These are phyloP conservation scores for Oscheius sp. DNA, from an alignment of 2,888 invertebrate genomes.

Conservation along the genomic window DNA sequence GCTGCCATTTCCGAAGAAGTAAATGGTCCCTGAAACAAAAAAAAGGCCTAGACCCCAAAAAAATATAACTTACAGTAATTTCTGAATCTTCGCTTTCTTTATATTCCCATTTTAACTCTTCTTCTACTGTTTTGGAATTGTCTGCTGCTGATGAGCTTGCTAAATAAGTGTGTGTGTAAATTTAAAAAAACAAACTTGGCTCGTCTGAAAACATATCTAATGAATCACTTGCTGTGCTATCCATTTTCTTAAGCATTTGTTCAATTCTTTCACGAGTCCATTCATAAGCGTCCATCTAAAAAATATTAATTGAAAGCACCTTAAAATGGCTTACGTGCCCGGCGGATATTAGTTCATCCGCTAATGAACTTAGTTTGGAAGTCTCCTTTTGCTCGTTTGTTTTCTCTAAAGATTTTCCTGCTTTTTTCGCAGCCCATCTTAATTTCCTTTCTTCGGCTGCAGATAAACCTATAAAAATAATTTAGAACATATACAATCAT, in stretches of 20 bases:
- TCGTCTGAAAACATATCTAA: slow-evolving; percentile 56
- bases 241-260: slow-evolving; percentile 42
- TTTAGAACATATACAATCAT: background rate
- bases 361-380: slow-evolving; percentile 51
- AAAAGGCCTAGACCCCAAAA: background rate
- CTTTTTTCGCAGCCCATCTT: slow-evolving; percentile 68
- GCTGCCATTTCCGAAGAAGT: slow-evolving; percentile 47
- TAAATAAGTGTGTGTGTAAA: background rate
- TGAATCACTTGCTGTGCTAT: slow-evolving; percentile 37
- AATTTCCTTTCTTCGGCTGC: slow-evolving; percentile 66
- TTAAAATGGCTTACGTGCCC: slow-evolving; percentile 58
- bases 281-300: slow-evolving; percentile 65
- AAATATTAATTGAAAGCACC: too few relatives aligned
- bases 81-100: slow-evolving; percentile 44
- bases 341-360: slow-evolving; percentile 61
- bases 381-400: slow-evolving; percentile 51
- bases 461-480: slow-evolving; percentile 37
- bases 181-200: slow-evolving; percentile 22
- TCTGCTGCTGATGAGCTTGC: slow-evolving; percentile 10
- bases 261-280: slow-evolving; percentile 56
- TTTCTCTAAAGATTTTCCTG: slow-evolving; percentile 52
- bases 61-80: slow-evolving; percentile 36
- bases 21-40: slow-evolving; percentile 48
- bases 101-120: slow-evolving; percentile 58
- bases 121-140: slow-evolving; percentile 26